Evolutionary conservation across 2,888 invertebrate genomes (phyloP), one percentile per base, ranked within the genome.

Genomic region (Dione juno): DNA sequence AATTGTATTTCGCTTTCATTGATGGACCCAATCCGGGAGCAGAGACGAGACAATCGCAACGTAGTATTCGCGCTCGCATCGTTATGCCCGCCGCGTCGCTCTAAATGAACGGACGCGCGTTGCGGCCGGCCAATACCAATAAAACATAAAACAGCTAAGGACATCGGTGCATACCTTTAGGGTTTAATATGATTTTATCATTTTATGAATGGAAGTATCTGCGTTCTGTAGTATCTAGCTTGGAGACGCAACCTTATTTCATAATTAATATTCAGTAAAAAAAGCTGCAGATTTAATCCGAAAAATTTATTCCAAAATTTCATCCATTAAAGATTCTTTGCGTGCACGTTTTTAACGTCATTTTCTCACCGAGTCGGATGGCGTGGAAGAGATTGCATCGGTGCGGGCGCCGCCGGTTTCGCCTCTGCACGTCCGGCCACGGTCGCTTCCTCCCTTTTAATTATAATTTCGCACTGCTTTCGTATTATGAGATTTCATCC

Each of bases 101-200:
- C 85, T 85, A 90, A 92, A 92, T 90, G 89, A 91, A 90, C 92
- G 92, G 92, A 92, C 92, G 92, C 81, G 82, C 86, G 83, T 82
- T 82, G 86, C 85, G 81, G 81, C 82, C 81, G 80, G 79, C 86
- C 90, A 90, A 89, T 90, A 88, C 88, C 86, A 88, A 90, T 90
- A 89, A 85, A 88, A 87, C 84, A 81, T 83, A 80, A 79, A 80
- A 82, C 54, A 54, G 54, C 80, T 80, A 73, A 80, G 77, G 80
- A 83, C 84, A 82, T 84, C 84, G 80, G 81, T 78, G 81, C 83
- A 82, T 83, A 80, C 81, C 84, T 81, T 81, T 79, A 79, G 79
- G 77, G 79, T 80, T 78, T 78, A 75, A 80, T 82, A 80, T 80
- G 85, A 88, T 87, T 86, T 84, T 84, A 86, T 87, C 87, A 81